A percentile compares a stretch with the other conserved stretches of the same genome.
Evolutionary conservation across 2,888 invertebrate species (phyloP).

Genomic region (Lithosia quadra): DNA sequence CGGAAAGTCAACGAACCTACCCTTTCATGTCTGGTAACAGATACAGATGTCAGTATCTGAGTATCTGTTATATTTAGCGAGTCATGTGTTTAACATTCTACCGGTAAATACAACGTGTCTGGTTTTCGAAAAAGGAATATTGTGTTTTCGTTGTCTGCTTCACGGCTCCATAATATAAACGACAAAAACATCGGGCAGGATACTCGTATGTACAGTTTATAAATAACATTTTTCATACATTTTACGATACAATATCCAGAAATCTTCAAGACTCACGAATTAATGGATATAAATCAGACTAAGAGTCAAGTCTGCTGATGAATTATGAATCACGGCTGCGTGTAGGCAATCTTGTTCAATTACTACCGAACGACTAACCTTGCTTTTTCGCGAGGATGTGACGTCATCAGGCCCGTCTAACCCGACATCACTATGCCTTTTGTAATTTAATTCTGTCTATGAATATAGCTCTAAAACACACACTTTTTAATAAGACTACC

Average conservation of each 20-base stretch:
- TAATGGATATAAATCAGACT: slow-evolving; percentile 63
- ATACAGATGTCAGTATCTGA: slow-evolving; percentile 1
- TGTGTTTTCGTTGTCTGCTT: neutral
- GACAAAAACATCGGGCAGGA: slow-evolving; percentile 15
- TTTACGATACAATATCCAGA: slow-evolving; percentile 39
- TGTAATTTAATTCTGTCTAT: neutral
- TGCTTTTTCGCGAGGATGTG: slow-evolving; percentile 64
- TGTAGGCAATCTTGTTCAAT: slow-evolving; percentile 76
- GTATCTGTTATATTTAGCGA: slow-evolving; percentile 6
- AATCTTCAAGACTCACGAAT: slow-evolving; percentile 50
- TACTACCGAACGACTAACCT: slow-evolving; percentile 67
- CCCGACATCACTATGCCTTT: slow-evolving; percentile 4
- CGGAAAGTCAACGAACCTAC: neutral
- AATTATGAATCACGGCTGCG: slow-evolving; percentile 71
- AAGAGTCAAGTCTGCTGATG: slow-evolving; percentile 55
- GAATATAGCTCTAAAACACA: neutral
- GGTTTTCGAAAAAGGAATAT: slow-evolving; percentile 4
- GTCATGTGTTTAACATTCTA: neutral
- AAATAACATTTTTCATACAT: slow-evolving; percentile 19
- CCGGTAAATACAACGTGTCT: neutral
- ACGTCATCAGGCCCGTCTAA: slow-evolving; percentile 54
- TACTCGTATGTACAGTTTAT: slow-evolving; percentile 10
- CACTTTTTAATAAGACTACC: neutral
- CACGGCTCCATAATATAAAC: neutral
- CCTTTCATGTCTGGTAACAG: slow-evolving; percentile 4